Conservation (phyloP, 1,140 invertebrate species). For the Archegozetes longisetosus region DNA sequence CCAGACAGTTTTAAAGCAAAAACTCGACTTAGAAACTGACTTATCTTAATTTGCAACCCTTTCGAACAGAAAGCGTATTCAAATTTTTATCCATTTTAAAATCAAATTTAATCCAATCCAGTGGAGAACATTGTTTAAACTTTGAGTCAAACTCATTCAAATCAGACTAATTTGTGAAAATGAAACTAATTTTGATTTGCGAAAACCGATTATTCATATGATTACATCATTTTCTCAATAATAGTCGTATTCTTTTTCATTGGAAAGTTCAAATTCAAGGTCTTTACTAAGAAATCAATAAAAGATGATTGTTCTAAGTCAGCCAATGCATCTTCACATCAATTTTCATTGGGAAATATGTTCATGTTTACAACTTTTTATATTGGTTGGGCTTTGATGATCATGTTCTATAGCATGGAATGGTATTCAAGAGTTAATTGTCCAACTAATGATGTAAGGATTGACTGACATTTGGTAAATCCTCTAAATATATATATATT, state of each 20-base stretch:
- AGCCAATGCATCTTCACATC: conserved; percentile 36
- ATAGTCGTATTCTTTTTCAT: conserved; percentile 16
- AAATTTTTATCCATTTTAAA: too few relatives aligned
- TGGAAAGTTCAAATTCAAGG: not conserved
- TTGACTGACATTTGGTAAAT: not conserved
- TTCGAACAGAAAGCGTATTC: too few relatives aligned
- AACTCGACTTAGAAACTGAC: too few relatives aligned
- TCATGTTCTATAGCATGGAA: conserved; percentile 66
- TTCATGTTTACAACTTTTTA: conserved; percentile 61
- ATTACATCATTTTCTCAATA: too few relatives aligned
- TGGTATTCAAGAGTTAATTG: conserved; percentile 66
- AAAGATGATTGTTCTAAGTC: conserved; percentile 30
- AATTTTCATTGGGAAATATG: conserved; percentile 45
- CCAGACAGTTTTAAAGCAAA: too few relatives aligned
- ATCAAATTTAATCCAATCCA: too few relatives aligned
- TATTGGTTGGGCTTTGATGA: conserved; percentile 54
- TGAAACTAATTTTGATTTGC: too few relatives aligned
- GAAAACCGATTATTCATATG: too few relatives aligned
- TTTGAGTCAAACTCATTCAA: too few relatives aligned
- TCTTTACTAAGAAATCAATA: not conserved
- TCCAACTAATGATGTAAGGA: conserved; percentile 26
- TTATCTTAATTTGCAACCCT: too few relatives aligned
- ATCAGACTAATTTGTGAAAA: too few relatives aligned
- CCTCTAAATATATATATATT: not conserved
- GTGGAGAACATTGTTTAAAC: too few relatives aligned